Evolutionary conservation across 1,140 invertebrate species (phyloP).

Genomic region (Brachionus rubens): DNA sequence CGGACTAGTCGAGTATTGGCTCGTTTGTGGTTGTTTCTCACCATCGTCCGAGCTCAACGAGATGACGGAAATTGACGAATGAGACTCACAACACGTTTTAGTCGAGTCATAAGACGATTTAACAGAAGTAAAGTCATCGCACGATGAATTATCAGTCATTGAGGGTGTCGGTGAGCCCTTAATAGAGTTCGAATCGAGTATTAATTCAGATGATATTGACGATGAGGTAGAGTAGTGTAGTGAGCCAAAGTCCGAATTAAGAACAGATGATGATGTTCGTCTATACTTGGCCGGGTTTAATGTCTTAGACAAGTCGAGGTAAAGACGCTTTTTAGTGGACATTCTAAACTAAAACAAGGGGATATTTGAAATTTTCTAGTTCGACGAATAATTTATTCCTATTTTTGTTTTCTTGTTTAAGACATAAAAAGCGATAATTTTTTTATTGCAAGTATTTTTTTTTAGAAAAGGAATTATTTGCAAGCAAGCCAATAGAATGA

Average conservation of each 20-base stretch:
- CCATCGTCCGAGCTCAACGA: neutral
- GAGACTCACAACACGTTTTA: neutral
- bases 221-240: neutral
- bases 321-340: slow-evolving; percentile 1
- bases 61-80: neutral
- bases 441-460: neutral
- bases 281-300: neutral
- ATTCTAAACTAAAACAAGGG: too few species aligned
- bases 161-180: slow-evolving; percentile 22
- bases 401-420: neutral
- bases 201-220: neutral
- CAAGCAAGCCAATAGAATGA: too few species aligned
- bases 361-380: too few species aligned
- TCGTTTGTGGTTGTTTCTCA: neutral
- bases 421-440: neutral
- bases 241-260: neutral
- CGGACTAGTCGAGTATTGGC: slow-evolving; percentile 4
- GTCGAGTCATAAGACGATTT: neutral
- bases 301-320: neutral
- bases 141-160: neutral
- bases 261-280: neutral
- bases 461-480: too few species aligned
- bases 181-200: neutral
- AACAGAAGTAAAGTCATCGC: neutral
- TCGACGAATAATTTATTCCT: slow-evolving; percentile 39